phyloP scores from a whole-genome alignment of 2,797 vertebrate species.

The Sciurus carolinensis region DNA sequence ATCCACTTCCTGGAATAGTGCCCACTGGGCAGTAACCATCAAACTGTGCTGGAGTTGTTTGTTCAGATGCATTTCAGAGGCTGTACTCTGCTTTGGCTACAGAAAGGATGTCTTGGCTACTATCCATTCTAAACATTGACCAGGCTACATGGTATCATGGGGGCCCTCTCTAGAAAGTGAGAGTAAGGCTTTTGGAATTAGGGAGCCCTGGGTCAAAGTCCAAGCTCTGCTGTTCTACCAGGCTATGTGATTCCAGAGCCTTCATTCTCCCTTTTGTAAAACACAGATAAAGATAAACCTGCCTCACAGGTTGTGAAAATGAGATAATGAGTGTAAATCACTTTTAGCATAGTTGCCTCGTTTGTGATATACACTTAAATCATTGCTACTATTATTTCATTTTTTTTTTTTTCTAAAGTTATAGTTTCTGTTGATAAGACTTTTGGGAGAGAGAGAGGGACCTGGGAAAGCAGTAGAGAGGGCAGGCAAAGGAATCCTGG shows the following conservation, averaged over 20 bases:
- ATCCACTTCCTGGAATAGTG: neutral
- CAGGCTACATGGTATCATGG: neutral
- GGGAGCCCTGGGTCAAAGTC: neutral
- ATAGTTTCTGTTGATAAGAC: slow-evolving; percentile 14
- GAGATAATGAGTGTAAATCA: neutral
- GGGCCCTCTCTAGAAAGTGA: neutral
- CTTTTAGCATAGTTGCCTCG: neutral
- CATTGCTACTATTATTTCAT: neutral
- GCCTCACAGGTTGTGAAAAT: neutral
- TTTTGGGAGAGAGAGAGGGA: neutral
- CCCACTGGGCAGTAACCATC: neutral
- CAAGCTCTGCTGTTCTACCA: neutral
- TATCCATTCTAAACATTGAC: neutral
- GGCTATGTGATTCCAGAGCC: neutral
- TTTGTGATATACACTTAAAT: neutral
- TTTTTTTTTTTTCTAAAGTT: neutral
- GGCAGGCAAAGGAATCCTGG: neutral
- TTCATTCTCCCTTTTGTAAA: slow-evolving; percentile 14
- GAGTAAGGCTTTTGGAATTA: neutral
- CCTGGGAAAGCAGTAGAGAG: neutral
- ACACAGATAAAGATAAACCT: neutral
- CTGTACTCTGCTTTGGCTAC: neutral
- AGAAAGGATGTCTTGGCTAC: neutral
- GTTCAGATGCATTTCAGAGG: neutral
- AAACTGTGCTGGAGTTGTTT: neutral